These are phyloP conservation scores for Daboia siamensis DNA, from an alignment of 2,113 vertebrate genomes.

Conservation along the genomic window DNA sequence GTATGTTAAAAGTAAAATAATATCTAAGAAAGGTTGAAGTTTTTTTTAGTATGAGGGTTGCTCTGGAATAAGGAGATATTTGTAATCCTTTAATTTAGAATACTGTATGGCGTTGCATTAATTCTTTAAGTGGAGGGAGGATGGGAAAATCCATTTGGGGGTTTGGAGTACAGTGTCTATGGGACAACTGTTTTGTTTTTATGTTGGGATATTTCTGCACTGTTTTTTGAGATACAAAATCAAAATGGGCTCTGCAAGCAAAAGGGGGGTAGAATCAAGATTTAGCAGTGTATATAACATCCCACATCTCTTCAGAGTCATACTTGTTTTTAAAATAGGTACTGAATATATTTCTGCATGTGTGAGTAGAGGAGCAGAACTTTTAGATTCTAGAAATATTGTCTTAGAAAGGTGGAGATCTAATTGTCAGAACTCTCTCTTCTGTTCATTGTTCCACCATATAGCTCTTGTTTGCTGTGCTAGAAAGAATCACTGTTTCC, in stretches of 20 bases:
- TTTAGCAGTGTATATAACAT: neutral
- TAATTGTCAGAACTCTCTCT: neutral
- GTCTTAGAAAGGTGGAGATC: neutral
- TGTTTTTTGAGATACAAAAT: neutral
- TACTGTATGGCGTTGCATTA: neutral
- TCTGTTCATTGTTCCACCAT: neutral
- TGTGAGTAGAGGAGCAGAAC: neutral
- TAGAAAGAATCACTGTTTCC: neutral
- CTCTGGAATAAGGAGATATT: neutral
- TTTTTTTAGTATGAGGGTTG: neutral
- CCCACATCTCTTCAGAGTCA: neutral
- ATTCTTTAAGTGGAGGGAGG: neutral
- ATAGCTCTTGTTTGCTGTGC: neutral
- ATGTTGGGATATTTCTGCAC: neutral
- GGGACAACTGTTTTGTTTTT: neutral
- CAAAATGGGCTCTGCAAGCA: neutral
- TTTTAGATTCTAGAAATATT: neutral
- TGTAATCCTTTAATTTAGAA: neutral
- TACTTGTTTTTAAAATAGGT: neutral
- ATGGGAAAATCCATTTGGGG: neutral
- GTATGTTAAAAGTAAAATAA: neutral
- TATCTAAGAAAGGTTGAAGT: neutral
- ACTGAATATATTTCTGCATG: neutral
- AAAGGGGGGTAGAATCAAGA: neutral
- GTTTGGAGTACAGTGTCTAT: neutral